Base-by-base conservation (phyloP, 2,113 vertebrate species). In the Oryzias curvinotus region DNA sequence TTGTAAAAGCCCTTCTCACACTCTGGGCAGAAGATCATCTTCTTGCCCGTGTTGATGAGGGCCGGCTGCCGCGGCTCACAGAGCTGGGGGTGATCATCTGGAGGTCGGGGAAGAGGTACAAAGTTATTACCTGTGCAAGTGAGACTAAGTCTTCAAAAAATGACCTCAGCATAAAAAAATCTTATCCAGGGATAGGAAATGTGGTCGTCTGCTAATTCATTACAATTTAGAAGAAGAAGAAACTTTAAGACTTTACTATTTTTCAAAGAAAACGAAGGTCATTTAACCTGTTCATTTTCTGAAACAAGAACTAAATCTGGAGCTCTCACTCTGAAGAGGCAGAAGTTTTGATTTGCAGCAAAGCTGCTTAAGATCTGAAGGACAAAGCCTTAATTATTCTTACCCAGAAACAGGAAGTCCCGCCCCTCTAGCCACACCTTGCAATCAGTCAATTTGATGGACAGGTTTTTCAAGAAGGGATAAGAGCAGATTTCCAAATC, bases 371-470 rank as follows among this genome's bases (percentile, higher is more conserved):
- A 48, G 8, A 48, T 10, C 17, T 12, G 15, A 17, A 45, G 16
- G 19, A 18, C 7, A 48, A 48, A n/a, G 47, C n/a, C 12, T 43
- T 4, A 3, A 2, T 23, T 23, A 23, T 23, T 7, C 52, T 83
- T 30, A 88, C 84, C 81, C 1, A 88, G n/a, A 52, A 18, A 80
- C 48, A 87, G 63, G 74, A 65, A 78, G 80, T 88, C 78, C 72
- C 65, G 80, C 57, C 73, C 73, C 48, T 71, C 51, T 65, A 88
- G 77, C 84, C 67, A 72, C 17, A 4, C 13, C 42, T 67, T 68
- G 65, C 84, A 85, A 72, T 88, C 86, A 0, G 62, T 85, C 42
- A 88, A 76, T 18, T n/a, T 71, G 55, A 88, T 25, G 1, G 66
- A 80, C 58, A 88, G 67, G 25, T 52, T 73, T 72, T 6, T 78